Evolutionary conservation across 1,140 invertebrate genomes (phyloP).

Genomic region (Calliphora vicina): DNA sequence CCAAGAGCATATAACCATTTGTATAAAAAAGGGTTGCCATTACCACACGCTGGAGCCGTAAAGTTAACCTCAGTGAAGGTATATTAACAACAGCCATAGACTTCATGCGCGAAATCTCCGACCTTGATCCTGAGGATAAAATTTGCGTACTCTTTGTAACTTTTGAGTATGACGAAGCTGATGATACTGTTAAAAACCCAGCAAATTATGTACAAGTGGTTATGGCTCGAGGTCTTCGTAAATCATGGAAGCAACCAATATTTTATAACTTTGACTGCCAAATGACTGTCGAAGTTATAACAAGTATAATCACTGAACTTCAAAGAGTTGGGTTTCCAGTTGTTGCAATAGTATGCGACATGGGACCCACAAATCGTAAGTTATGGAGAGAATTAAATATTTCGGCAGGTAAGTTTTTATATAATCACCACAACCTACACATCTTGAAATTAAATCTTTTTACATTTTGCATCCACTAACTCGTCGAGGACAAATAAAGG

Average conservation of each 20-base stretch:
- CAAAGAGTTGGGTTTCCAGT: background rate
- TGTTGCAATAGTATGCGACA: background rate
- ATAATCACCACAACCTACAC: background rate
- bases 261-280: slow-evolving; percentile 30
- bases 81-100: background rate
- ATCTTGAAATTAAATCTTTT: no score
- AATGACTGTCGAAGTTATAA: background rate
- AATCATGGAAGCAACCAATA: slow-evolving; percentile 42
- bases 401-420: background rate
- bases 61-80: slow-evolving; percentile 36
- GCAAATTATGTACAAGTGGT: slow-evolving; percentile 37
- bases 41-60: slow-evolving; percentile 39
- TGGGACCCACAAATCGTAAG: background rate
- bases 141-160: slow-evolving; percentile 38
- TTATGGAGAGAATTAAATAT: slow-evolving; percentile 5
- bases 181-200: background rate
- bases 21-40: slow-evolving; percentile 41
- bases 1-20: slow-evolving; percentile 39
- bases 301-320: no score
- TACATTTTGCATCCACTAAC: no score
- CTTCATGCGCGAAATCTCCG: slow-evolving; percentile 35
- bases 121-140: background rate
- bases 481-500: no score
- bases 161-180: slow-evolving; percentile 28
- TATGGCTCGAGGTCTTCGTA: slow-evolving; percentile 40